These are phyloP conservation scores for Tragelaphus buxtoni DNA, from an alignment of 2,113 vertebrate species.

Conservation along the genomic window DNA sequence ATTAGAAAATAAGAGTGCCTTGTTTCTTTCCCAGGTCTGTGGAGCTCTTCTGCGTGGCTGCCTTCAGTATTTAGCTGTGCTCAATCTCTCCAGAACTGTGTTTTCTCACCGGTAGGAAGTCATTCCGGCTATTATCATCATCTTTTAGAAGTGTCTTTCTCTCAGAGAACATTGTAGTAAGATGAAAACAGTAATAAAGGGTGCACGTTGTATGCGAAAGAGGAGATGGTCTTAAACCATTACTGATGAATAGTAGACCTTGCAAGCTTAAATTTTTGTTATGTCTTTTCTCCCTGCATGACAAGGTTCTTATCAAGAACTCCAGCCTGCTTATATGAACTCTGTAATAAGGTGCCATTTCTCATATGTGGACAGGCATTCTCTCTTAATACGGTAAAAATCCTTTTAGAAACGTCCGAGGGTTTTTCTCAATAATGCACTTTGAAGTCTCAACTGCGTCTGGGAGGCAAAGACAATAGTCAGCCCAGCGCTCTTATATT, in stretches of 20 bases:
- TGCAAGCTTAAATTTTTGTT: background rate
- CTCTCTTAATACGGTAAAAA: background rate
- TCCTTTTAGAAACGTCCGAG: background rate
- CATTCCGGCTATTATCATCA: background rate
- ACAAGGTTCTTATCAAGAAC: background rate
- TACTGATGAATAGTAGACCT: background rate
- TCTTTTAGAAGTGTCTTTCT: background rate
- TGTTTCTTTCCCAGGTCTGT: constrained; percentile 84
- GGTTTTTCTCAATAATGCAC: background rate
- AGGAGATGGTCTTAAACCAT: background rate
- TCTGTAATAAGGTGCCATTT: rapidly evolving
- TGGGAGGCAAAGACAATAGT: background rate
- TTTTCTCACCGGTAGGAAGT: constrained; percentile 89
- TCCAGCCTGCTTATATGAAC: background rate
- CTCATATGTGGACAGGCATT: background rate
- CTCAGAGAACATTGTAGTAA: background rate
- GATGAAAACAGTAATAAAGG: background rate
- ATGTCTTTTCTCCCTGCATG: background rate
- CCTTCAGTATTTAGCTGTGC: constrained; percentile 89
- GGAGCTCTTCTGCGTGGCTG: constrained; percentile 91
- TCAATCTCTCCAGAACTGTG: constrained; percentile 92
- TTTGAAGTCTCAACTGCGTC: background rate
- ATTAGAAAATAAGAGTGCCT: background rate
- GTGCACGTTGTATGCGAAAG: background rate
- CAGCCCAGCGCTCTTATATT: background rate